A percentile compares a stretch with the other conserved stretches of the same genome.
phyloP scores from a whole-genome alignment of 23 tunicate species.

The Styela plicata region DNA sequence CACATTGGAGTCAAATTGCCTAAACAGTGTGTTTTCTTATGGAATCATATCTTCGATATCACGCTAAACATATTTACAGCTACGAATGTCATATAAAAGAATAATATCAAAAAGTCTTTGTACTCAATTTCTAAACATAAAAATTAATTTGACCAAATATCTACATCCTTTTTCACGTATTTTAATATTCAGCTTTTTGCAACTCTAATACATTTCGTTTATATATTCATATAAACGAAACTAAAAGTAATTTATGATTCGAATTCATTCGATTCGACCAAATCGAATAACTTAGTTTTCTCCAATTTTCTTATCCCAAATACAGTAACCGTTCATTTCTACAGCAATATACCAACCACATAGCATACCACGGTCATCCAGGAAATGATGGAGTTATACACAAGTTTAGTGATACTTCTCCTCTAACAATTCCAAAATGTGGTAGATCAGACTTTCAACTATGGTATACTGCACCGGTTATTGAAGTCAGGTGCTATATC shows the following conservation, averaged over 20 bases:
- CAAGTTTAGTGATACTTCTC: conserved; percentile 4
- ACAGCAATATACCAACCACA: neutral
- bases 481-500: conserved; percentile 47
- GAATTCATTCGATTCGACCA: neutral
- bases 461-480: conserved; percentile 67
- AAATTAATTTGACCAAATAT: too few species aligned
- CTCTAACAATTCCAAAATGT: conserved; percentile 41
- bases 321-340: neutral
- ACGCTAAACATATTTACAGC: too few species aligned
- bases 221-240: too few species aligned
- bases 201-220: too few species aligned
- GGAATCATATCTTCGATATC: too few species aligned
- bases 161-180: too few species aligned
- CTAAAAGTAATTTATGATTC: neutral
- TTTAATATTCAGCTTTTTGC: too few species aligned
- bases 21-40: too few species aligned
- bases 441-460: conserved; percentile 73
- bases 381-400: conserved; percentile 37
- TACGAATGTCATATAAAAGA: too few species aligned
- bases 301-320: neutral
- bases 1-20: too few species aligned
- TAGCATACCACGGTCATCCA: conserved; percentile 75
- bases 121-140: too few species aligned
- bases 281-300: neutral
- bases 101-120: too few species aligned